These are phyloP conservation scores for Eretmochelys imbricata DNA, from an alignment of 2,113 vertebrate genomes.

Conservation along the genomic window DNA sequence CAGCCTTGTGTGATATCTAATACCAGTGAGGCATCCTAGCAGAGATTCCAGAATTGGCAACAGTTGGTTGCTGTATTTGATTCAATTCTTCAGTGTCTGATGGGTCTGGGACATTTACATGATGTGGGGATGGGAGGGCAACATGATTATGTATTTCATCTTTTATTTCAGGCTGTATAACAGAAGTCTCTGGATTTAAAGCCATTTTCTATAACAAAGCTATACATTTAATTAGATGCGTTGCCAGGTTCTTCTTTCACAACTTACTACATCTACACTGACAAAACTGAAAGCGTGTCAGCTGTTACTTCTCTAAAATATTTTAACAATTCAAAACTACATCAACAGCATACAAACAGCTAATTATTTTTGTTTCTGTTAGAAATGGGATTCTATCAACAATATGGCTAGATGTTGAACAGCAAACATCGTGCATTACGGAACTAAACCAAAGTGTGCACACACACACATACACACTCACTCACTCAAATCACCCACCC, in stretches of 20 bases:
- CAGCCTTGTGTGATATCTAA: constrained; percentile 37
- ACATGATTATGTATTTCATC: constrained; percentile 21
- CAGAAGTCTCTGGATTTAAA: background rate
- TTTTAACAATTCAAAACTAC: constrained; percentile 41
- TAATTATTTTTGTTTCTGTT: constrained; percentile 5
- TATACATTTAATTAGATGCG: background rate
- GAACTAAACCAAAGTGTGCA: background rate
- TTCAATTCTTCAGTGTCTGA: background rate
- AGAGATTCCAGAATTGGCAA: background rate
- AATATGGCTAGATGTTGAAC: background rate
- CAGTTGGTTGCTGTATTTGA: background rate
- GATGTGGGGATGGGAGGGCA: background rate
- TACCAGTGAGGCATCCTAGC: constrained; percentile 40
- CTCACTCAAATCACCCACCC: background rate
- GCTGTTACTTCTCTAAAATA: constrained; percentile 18
- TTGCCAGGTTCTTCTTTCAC: background rate
- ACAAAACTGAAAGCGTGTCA: constrained; percentile 8
- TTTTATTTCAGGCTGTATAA: constrained; percentile 2
- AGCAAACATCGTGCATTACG: background rate
- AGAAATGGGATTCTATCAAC: constrained; percentile 29
- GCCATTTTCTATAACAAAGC: background rate
- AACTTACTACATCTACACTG: background rate
- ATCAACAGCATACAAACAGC: constrained; percentile 4
- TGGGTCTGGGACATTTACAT: background rate
- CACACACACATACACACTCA: no score